Percentiles rank a stretch among this genome's conserved stretches.
Conservation (phyloP, 64 coral and sea anemone species). For the Dendronephthya gigantea region DNA sequence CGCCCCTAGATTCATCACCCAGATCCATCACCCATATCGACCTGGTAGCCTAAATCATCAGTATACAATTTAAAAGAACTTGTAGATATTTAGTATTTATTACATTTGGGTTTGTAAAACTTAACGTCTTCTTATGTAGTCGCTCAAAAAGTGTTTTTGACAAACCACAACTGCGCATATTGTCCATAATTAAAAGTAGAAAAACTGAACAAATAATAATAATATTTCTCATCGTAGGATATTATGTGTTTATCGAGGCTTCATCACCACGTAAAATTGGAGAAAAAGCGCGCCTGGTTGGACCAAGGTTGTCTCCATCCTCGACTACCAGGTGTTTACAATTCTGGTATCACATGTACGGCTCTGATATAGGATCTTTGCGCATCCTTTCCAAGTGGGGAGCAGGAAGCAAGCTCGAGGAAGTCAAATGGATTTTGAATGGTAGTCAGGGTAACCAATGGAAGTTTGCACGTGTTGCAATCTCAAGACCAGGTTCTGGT, state of each 20-base stretch:
- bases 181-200: no score
- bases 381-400: conserved; percentile 63
- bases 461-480: neutral
- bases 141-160: no score
- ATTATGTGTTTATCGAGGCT: conserved; percentile 95
- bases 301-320: conserved; percentile 60
- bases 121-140: no score
- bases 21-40: no score
- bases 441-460: neutral
- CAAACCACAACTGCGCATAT: no score
- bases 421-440: conserved; percentile 52
- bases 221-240: no score
- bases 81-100: no score
- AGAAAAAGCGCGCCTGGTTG: conserved; percentile 68
- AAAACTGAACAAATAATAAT: no score
- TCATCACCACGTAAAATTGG: conserved; percentile 56
- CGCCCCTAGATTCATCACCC: no score
- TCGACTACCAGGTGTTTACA: conserved; percentile 42
- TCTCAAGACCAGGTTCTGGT: neutral
- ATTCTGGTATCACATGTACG: conserved; percentile 99
- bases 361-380: conserved; percentile 51
- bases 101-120: no score
- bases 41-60: no score
- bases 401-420: conserved; percentile 49
- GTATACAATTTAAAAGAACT: no score